A percentile compares a stretch with the other conserved stretches of the same genome.
Evolutionary conservation across 2,797 vertebrate genomes (phyloP).

Genomic region (Sebastiscus tertius): DNA sequence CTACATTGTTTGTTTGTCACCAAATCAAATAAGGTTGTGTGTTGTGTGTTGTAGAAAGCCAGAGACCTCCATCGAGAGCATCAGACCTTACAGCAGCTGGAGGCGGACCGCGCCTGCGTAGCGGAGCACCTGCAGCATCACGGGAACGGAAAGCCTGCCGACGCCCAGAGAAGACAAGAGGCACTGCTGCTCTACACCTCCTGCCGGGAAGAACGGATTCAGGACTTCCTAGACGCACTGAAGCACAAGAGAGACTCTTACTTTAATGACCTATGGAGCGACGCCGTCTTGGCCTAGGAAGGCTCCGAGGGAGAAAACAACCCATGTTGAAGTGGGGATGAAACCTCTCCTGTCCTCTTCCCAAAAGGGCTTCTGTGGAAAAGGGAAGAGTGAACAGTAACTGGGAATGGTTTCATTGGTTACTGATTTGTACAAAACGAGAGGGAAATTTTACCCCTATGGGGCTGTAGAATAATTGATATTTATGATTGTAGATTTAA

Average conservation of each 20-base stretch:
- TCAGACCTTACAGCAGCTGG: constrained; percentile 86
- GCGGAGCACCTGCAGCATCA: constrained; percentile 86
- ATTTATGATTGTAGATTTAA: constrained; percentile 79
- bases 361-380: constrained; percentile 53
- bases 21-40: neutral
- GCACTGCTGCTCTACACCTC: constrained; percentile 84
- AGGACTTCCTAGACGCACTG: constrained; percentile 88
- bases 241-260: constrained; percentile 90
- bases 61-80: constrained; percentile 89
- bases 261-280: constrained; percentile 73
- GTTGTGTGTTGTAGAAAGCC: constrained; percentile 86
- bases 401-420: constrained; percentile 32
- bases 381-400: constrained; percentile 32
- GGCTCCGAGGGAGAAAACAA: constrained; percentile 4
- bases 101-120: constrained; percentile 88
- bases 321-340: constrained; percentile 30
- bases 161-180: constrained; percentile 81
- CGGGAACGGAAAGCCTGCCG: constrained; percentile 80
- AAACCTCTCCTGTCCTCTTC: constrained; percentile 48
- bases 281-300: constrained; percentile 58
- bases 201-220: constrained; percentile 89
- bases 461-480: constrained; percentile 79
- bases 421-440: constrained; percentile 56
- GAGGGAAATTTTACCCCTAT: constrained; percentile 81
- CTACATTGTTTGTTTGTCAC: neutral